Conservation (phyloP, 1,140 invertebrate genomes). For the Pentalonia nigronervosa region DNA sequence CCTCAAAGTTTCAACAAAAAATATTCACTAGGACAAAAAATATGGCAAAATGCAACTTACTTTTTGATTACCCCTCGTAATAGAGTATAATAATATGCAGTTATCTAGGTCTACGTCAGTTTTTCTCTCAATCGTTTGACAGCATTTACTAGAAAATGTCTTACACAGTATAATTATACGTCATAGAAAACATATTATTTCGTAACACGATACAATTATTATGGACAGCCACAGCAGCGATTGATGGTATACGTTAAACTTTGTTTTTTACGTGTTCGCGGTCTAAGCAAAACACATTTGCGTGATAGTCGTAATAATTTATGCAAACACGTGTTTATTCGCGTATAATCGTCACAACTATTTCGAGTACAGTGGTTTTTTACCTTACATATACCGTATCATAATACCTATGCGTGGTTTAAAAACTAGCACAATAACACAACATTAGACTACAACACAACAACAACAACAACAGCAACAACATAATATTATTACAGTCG, state of each 20-base stretch:
- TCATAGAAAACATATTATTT: not conserved
- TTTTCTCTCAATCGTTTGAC: not conserved
- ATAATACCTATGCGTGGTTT: not conserved
- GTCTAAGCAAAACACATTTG: not conserved
- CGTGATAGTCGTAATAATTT: not conserved
- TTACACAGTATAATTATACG: not conserved
- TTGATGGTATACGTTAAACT: not conserved
- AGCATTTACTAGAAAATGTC: not conserved
- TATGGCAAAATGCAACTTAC: too few relatives aligned
- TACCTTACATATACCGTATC: not conserved
- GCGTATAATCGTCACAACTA: not conserved
- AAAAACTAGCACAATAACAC: not conserved
- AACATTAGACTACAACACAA: not conserved
- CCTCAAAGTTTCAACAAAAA: too few relatives aligned
- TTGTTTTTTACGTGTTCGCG: not conserved
- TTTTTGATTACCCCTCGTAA: too few relatives aligned
- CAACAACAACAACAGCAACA: not conserved
- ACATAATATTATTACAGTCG: not conserved
- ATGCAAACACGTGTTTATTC: constrained; percentile 2
- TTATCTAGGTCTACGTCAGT: not conserved
- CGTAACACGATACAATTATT: not conserved
- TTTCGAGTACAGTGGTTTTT: not conserved
- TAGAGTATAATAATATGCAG: too few relatives aligned
- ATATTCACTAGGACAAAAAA: too few relatives aligned
- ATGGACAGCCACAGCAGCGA: not conserved